Evolutionary conservation across 92 coral and sea anemone species (phyloP).

Genomic region (Zoanthus gigantus): DNA sequence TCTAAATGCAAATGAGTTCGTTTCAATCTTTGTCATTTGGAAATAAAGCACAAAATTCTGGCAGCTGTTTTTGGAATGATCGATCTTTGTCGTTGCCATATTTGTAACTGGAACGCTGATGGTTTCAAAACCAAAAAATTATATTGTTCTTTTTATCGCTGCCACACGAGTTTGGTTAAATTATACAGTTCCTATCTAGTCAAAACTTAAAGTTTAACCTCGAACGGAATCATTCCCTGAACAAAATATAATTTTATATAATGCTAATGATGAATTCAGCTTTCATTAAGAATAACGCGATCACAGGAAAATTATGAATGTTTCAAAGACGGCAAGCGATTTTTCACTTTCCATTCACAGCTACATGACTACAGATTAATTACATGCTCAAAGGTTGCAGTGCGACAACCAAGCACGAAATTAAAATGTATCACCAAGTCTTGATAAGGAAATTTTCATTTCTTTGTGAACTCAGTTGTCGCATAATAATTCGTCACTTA

Average conservation of each 20-base stretch:
- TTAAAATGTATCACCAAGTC: background rate
- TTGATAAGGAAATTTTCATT: conserved; percentile 3
- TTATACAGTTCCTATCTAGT: background rate
- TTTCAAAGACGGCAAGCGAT: background rate
- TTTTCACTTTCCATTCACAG: background rate
- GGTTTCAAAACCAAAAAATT: background rate
- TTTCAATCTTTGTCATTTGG: background rate
- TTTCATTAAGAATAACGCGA: background rate
- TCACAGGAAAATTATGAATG: background rate
- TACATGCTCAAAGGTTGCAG: background rate
- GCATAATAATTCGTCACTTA: background rate
- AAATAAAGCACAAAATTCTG: background rate
- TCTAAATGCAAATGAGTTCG: conserved; percentile 2
- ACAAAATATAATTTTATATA: background rate
- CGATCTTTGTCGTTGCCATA: background rate
- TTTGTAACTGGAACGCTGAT: background rate
- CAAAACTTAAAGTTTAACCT: background rate
- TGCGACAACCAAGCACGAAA: too few relatives aligned
- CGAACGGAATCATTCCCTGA: background rate
- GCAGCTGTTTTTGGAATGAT: background rate
- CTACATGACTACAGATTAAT: background rate
- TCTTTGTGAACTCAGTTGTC: background rate
- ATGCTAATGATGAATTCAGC: too few relatives aligned
- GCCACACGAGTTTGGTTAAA: background rate
- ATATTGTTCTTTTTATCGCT: background rate